These are phyloP conservation scores for Parnassius glacialis DNA, from an alignment of 2,888 invertebrate genomes.

Conservation along the genomic window DNA sequence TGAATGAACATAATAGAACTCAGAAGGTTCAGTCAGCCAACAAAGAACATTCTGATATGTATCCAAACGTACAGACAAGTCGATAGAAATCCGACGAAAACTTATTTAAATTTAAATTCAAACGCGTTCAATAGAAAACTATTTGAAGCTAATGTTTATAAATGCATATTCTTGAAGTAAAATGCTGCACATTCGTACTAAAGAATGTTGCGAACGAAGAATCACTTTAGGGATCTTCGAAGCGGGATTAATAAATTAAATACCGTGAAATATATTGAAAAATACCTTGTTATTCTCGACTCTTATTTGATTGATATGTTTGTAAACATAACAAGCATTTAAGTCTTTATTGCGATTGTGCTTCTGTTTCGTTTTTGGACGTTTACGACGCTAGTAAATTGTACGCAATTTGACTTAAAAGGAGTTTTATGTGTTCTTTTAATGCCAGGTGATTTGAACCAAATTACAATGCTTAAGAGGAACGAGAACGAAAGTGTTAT, in stretches of 20 bases:
- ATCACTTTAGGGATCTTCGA: background rate
- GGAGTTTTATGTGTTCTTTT: constrained; percentile 24
- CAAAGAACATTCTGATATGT: constrained; percentile 15
- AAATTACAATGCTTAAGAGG: constrained; percentile 6
- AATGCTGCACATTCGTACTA: background rate
- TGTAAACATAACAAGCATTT: constrained; percentile 2
- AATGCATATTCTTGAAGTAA: background rate
- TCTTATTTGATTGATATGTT: background rate
- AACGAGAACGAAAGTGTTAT: constrained; percentile 4
- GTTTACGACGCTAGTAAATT: constrained; percentile 23
- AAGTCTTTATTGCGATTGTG: constrained; percentile 6
- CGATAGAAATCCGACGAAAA: constrained; percentile 18
- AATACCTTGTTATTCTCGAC: background rate
- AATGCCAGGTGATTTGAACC: constrained; percentile 5
- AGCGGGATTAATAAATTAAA: constrained; percentile 1
- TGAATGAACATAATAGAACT: background rate
- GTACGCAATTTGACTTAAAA: constrained; percentile 17
- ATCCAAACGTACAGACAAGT: constrained; percentile 8
- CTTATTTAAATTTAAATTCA: constrained; percentile 25
- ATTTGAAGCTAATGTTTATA: constrained; percentile 16
- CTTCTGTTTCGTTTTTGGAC: constrained; percentile 14
- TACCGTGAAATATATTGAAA: background rate
- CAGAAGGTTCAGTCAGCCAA: constrained; percentile 5
- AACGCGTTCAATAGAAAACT: constrained; percentile 18
- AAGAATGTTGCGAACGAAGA: background rate